Evolutionary conservation across 2,888 invertebrate species (phyloP), one percentile per base, ranked within the genome.

Genomic region (Lutraria lutraria): DNA sequence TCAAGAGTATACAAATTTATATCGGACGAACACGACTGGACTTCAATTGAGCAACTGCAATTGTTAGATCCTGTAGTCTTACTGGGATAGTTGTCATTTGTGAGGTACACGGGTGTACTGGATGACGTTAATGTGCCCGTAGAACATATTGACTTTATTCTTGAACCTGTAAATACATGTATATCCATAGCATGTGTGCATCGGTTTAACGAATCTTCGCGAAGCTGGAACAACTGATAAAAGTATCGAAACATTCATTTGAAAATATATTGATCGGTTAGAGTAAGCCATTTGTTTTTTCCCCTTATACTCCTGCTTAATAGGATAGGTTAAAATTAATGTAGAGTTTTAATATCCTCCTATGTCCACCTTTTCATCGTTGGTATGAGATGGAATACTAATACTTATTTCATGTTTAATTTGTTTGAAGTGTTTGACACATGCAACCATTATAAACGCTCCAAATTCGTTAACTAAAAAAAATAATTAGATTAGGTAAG

Each of bases 21-120:
- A 6, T 68, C n/a, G 0, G 83, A 72, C 4, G 83, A 72, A 16
- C 83, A 83, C 0, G 34, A 6, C 12, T 83, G 16, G 10, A 72
- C 53, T 72, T 83, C 83, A 0, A 83, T 6, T 4, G 83, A 72
- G 21, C 83, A 83, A n/a, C 43, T 52, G 19, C 83, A 83, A 4
- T 19, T 13, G 13, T 19, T 0, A 8, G 19, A 8, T 43, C 52
- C 72, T 4, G 53, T 6, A 13, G 83, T 83, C 6, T n/a, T 60
- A n/a, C 63, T 52, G 0, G 83, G 83, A 43, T 83, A 83, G 21
- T n/a, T 19, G 43, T 34, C 13, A 21, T 72, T 83, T 52, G 72
- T 83, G 3, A 83, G 29, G 43, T 83, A 83, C 1, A 83, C 29
- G 1, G 83, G 83, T 10, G 29, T 12, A 15, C 83, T 53, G 13